Evolutionary conservation across 2,113 vertebrate genomes (phyloP).

Genomic region (Malurus melanocephalus): DNA sequence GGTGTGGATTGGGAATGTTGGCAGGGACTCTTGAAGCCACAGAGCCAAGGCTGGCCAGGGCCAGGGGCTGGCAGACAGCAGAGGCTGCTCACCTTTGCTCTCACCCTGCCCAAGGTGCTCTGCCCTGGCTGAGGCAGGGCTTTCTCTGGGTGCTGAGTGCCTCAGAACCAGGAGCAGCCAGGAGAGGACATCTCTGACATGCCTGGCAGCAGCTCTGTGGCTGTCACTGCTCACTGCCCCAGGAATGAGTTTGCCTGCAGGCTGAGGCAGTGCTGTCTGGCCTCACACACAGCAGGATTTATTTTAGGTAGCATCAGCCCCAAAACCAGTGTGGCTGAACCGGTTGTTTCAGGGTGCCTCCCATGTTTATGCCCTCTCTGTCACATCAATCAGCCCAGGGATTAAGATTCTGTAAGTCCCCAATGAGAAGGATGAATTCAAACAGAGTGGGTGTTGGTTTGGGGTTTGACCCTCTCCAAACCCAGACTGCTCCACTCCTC

Average conservation of each 20-base stretch:
- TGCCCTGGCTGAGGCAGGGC: accelerated
- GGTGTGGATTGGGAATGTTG: neutral
- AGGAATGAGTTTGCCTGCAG: neutral
- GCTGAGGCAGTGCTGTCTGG: neutral
- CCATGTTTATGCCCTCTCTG: neutral
- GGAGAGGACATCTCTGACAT: neutral
- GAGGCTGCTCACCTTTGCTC: neutral
- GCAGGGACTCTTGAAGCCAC: neutral
- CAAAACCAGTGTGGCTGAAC: neutral
- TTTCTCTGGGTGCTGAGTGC: neutral
- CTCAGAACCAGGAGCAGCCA: neutral
- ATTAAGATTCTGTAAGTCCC: neutral
- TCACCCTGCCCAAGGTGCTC: accelerated
- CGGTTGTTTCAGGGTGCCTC: accelerated
- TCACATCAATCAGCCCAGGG: neutral
- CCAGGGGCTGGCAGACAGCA: neutral
- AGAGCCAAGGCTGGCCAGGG: neutral
- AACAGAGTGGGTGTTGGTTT: accelerated
- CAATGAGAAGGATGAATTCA: neutral
- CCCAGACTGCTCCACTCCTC: neutral
- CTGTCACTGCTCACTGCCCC: neutral
- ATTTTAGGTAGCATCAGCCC: neutral
- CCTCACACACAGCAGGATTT: neutral
- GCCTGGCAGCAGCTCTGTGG: neutral
- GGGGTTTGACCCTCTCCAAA: neutral